Evolutionary conservation across 2,888 invertebrate genomes (phyloP).

Genomic region (Branchinecta sandiegonensis): DNA sequence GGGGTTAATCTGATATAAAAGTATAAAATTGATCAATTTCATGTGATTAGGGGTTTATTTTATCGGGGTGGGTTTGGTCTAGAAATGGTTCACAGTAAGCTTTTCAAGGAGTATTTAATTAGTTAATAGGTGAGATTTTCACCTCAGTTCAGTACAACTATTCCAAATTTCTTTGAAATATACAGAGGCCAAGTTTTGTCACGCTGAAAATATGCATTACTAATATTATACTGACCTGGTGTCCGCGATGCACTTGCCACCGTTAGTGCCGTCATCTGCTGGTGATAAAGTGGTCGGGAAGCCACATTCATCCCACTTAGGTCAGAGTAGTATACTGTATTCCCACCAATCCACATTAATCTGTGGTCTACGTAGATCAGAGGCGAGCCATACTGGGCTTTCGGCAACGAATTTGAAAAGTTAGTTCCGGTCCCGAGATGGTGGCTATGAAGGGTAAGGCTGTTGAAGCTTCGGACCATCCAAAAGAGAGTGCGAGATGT

Average conservation of each 20-base stretch:
- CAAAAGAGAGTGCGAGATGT: neutral
- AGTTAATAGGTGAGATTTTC: too few relatives aligned
- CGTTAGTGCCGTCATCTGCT: neutral
- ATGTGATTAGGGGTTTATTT: too few relatives aligned
- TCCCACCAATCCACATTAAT: slow-evolving; percentile 1
- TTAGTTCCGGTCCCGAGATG: neutral
- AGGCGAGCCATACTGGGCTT: neutral
- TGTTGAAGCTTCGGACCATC: slow-evolving; percentile 10
- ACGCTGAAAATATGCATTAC: too few relatives aligned
- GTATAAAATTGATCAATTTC: too few relatives aligned
- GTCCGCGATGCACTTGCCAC: neutral
- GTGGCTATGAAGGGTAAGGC: neutral
- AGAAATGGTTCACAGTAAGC: too few relatives aligned
- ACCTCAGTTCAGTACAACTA: too few relatives aligned
- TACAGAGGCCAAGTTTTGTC: too few relatives aligned
- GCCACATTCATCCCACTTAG: slow-evolving; percentile 5
- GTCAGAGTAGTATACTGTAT: neutral
- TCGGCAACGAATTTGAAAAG: neutral
- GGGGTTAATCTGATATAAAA: too few relatives aligned
- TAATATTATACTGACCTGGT: too few relatives aligned
- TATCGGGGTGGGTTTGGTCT: too few relatives aligned
- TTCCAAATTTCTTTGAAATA: too few relatives aligned
- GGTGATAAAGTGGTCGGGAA: neutral
- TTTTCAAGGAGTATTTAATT: too few relatives aligned
- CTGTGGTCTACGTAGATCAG: neutral